A percentile compares a stretch with the other conserved stretches of the same genome.
Conservation (phyloP, 2,888 invertebrate species). For the Drosophila planitibia region DNA sequence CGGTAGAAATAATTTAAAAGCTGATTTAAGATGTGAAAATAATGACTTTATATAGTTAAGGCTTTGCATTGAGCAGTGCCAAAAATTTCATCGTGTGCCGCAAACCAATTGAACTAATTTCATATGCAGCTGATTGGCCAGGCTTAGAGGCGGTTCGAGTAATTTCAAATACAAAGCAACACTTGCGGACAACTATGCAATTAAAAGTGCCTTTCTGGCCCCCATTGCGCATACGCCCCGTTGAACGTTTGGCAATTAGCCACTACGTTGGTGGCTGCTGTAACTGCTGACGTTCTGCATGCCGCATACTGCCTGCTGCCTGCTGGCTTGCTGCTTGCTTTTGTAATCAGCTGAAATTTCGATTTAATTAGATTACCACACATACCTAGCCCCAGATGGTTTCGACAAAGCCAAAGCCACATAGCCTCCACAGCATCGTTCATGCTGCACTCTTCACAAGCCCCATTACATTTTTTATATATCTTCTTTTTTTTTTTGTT, state of each 20-base stretch:
- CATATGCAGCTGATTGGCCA: slow-evolving; percentile 13
- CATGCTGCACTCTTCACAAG: slow-evolving; percentile 39
- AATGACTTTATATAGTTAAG: background rate
- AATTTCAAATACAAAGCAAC: slow-evolving; percentile 41
- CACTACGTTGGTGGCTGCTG: slow-evolving; percentile 25
- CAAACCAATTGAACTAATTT: slow-evolving; percentile 46
- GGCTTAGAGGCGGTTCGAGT: slow-evolving; percentile 13
- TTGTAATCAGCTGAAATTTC: slow-evolving; percentile 75
- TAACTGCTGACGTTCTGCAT: slow-evolving; percentile 14
- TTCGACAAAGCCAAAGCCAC: slow-evolving; percentile 29
- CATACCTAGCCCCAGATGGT: slow-evolving; percentile 45
- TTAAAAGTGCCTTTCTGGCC: slow-evolving; percentile 59
- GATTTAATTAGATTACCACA: slow-evolving; percentile 77
- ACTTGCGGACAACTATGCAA: slow-evolving; percentile 54
- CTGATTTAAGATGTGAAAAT: background rate
- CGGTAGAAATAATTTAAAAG: background rate
- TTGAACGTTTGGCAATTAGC: slow-evolving; percentile 69
- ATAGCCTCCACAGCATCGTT: slow-evolving; percentile 36
- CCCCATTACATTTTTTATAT: slow-evolving; percentile 49
- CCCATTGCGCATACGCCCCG: slow-evolving; percentile 69
- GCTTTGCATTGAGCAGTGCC: background rate
- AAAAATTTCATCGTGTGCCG: slow-evolving; percentile 4
- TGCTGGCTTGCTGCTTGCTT: slow-evolving; percentile 32
- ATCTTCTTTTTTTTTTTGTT: slow-evolving; percentile 17
- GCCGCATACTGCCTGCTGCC: slow-evolving; percentile 12